Percentiles rank a stretch among this genome's conserved stretches.
Evolutionary conservation across 2,113 vertebrate species (phyloP).

Genomic region (Gasterosteus nipponicus): DNA sequence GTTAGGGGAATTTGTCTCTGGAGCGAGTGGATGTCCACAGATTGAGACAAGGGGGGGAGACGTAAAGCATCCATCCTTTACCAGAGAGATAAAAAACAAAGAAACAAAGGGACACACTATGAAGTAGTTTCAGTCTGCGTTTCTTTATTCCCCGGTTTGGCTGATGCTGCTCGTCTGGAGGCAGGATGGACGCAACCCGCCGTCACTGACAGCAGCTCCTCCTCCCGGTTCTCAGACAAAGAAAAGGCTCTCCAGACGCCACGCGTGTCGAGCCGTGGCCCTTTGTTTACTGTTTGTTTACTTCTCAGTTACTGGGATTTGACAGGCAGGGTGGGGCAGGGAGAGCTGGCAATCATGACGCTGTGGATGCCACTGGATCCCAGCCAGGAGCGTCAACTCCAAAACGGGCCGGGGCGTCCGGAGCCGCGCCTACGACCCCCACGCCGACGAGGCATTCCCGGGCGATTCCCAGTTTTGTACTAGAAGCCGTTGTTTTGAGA

Average conservation of each 20-base stretch:
- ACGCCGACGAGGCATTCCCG: constrained; percentile 43
- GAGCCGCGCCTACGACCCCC: constrained; percentile 37
- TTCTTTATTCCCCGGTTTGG: constrained; percentile 53
- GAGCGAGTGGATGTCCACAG: constrained; percentile 63
- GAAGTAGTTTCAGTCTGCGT: constrained; percentile 22
- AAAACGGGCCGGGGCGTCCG: constrained; percentile 30
- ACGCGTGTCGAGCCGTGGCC: constrained; percentile 65
- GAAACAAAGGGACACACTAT: constrained; percentile 43
- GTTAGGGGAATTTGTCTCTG: constrained; percentile 73
- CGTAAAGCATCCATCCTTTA: constrained; percentile 28
- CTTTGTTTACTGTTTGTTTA: constrained; percentile 79
- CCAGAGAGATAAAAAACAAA: constrained; percentile 27
- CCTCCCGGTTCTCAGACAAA: constrained; percentile 36
- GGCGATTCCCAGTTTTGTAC: constrained; percentile 2
- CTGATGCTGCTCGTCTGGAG: constrained; percentile 53
- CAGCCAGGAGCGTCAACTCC: constrained; percentile 56
- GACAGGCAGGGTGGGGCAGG: constrained; percentile 49
- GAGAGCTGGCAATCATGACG: constrained; percentile 74
- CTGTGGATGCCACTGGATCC: constrained; percentile 60
- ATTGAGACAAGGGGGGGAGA: constrained; percentile 54
- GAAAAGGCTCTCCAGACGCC: constrained; percentile 12
- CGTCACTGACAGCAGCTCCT: constrained; percentile 57
- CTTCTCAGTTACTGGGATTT: constrained; percentile 70
- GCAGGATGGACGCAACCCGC: constrained; percentile 38
- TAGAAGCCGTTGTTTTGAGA: constrained; percentile 25